Conservation (phyloP, 2,113 vertebrate genomes). For the Zosterops pallidus region DNA sequence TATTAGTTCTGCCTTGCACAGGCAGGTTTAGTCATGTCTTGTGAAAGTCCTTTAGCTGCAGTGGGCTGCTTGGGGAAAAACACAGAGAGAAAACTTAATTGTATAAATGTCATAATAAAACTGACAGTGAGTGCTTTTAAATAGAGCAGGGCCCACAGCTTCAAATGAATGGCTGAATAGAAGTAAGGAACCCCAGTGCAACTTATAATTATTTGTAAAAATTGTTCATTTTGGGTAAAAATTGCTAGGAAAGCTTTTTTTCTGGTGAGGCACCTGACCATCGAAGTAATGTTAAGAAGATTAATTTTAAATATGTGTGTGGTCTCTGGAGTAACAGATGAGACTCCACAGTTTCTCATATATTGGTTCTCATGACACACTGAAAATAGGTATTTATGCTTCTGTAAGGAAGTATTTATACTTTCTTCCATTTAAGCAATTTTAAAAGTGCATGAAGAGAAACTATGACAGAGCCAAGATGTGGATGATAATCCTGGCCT, state of each 20-base stretch:
- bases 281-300: background rate
- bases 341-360: background rate
- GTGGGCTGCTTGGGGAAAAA: background rate
- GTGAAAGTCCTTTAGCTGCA: background rate
- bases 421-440: background rate
- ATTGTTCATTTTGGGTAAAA: background rate
- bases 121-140: background rate
- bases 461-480: background rate
- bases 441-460: background rate
- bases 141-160: background rate
- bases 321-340: background rate
- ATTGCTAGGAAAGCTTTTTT: background rate
- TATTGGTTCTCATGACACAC: background rate
- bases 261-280: background rate
- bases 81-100: background rate
- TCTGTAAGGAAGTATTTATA: background rate
- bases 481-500: background rate
- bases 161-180: background rate
- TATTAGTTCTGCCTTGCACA: background rate
- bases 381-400: background rate
- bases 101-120: background rate
- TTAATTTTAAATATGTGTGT: background rate
- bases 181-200: background rate
- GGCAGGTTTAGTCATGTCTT: background rate
- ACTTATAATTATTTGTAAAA: background rate